These are phyloP conservation scores for Diphyllodes magnificus DNA, from an alignment of 2,113 vertebrate genomes.

Conservation along the genomic window DNA sequence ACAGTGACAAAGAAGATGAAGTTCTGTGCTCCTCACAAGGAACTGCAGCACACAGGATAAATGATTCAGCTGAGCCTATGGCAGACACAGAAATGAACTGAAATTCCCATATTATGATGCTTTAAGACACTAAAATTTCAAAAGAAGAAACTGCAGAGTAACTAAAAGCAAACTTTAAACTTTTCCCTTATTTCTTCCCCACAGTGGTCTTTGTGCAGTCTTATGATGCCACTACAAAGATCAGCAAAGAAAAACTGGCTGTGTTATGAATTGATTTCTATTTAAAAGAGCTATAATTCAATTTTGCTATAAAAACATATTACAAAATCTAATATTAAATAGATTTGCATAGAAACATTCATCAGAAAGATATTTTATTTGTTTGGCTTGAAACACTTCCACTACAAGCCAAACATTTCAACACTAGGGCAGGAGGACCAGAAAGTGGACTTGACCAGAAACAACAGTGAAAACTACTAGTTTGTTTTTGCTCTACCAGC, in stretches of 20 bases:
- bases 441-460: conserved; percentile 50
- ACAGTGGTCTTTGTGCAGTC: conserved; percentile 9
- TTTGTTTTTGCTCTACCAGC: conserved; percentile 47
- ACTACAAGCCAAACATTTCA: conserved; percentile 58
- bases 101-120: background rate
- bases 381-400: conserved; percentile 62
- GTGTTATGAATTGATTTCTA: conserved; percentile 23
- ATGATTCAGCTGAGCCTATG: background rate
- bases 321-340: conserved; percentile 52
- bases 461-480: conserved; percentile 30
- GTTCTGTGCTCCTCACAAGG: background rate
- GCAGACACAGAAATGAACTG: rapidly evolving
- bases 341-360: conserved; percentile 58
- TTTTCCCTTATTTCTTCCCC: background rate
- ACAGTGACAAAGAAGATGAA: background rate
- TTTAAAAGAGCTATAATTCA: conserved; percentile 42
- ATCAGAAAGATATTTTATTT: conserved; percentile 61
- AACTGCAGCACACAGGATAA: background rate
- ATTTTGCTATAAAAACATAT: conserved; percentile 56
- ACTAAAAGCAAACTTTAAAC: background rate
- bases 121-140: background rate
- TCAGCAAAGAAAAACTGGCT: background rate
- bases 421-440: conserved; percentile 22
- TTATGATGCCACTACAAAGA: conserved; percentile 1
- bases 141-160: background rate